Percentiles rank a stretch among this genome's conserved stretches.
Conservation (phyloP, 1,140 invertebrate genomes). For the Marisa cornuarietis region DNA sequence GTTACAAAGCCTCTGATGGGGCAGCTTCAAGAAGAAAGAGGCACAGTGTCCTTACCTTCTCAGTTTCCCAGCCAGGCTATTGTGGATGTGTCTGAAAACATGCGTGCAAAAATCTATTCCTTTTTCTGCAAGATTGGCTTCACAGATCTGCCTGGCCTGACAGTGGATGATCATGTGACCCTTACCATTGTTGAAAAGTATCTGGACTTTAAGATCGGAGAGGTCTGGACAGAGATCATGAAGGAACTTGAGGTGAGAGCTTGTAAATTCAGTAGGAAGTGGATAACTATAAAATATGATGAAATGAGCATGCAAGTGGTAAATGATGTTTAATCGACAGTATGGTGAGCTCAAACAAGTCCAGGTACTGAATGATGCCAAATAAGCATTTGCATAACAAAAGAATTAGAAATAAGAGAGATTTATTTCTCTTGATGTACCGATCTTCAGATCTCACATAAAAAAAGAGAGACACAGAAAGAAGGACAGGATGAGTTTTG, state of each 20-base stretch:
- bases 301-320: not conserved
- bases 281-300: not conserved
- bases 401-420: not conserved
- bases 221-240: conserved; percentile 65
- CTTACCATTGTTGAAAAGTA: conserved; percentile 66
- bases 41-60: conserved; percentile 54
- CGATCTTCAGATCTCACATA: too few relatives aligned
- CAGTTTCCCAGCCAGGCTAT: conserved; percentile 60
- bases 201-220: conserved; percentile 66
- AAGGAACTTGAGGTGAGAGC: conserved; percentile 50
- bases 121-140: conserved; percentile 66
- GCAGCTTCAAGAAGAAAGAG: conserved; percentile 54
- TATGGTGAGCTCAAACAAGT: not conserved
- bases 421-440: not conserved
- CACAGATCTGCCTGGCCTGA: conserved; percentile 62
- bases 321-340: not conserved
- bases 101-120: conserved; percentile 66
- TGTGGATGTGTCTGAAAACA: conserved; percentile 65
- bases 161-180: conserved; percentile 64
- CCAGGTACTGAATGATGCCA: not conserved
- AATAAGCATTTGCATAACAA: not conserved
- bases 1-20: conserved; percentile 58
- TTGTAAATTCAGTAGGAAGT: not conserved
- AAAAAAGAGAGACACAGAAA: too few relatives aligned
- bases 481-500: too few relatives aligned